These are phyloP conservation scores for Ibidorhyncha struthersii DNA, from an alignment of 2,113 vertebrate genomes.

Conservation along the genomic window DNA sequence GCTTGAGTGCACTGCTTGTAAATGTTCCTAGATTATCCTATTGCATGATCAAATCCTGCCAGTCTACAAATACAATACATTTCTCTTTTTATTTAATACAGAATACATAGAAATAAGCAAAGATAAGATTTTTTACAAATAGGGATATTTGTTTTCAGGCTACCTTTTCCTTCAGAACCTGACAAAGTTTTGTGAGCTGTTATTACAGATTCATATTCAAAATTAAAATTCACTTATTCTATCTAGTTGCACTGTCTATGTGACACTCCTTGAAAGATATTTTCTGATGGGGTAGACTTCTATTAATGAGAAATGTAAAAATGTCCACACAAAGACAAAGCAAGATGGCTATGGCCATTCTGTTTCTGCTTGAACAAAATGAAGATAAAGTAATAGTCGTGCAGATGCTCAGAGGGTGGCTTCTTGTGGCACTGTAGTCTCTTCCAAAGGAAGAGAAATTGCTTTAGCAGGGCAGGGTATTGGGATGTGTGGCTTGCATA, in stretches of 20 bases:
- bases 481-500: rapidly evolving
- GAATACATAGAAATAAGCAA: not conserved
- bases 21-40: not conserved
- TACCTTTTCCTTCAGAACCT: not conserved
- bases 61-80: not conserved
- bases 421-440: not conserved
- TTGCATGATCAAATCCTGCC: not conserved
- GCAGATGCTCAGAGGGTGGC: not conserved
- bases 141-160: not conserved
- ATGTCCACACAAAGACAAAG: not conserved
- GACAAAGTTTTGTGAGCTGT: not conserved
- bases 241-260: no score
- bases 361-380: not conserved
- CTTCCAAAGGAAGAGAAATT: not conserved
- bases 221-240: not conserved
- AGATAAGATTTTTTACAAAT: not conserved
- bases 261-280: not conserved
- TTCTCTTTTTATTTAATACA: not conserved
- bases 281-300: not conserved
- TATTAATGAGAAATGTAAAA: not conserved
- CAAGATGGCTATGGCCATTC: not conserved
- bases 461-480: not conserved
- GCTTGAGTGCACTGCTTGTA: not conserved
- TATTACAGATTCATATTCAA: not conserved
- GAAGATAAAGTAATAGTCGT: not conserved